Conservation (phyloP, 2,888 invertebrate species). For the Lasioglossum morio region DNA sequence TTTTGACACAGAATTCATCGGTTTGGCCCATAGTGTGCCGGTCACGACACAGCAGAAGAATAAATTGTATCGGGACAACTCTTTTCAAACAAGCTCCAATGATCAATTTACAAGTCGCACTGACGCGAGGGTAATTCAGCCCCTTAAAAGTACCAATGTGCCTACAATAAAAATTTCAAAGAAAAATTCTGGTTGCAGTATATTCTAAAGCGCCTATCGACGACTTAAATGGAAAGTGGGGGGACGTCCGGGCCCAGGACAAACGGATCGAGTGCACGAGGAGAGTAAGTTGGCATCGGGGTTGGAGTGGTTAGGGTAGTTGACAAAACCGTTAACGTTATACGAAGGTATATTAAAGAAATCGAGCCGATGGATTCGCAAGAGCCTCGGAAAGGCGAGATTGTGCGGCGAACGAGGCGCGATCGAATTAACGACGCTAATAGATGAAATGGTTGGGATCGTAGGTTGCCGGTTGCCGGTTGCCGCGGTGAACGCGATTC, state of each 20-base stretch:
- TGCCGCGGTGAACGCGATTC: conserved; percentile 24
- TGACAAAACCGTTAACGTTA: neutral
- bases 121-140: no score
- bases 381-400: neutral
- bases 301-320: neutral
- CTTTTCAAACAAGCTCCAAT: no score
- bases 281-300: neutral
- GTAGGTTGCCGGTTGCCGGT: conserved; percentile 6
- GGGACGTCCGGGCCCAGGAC: neutral
- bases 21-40: no score
- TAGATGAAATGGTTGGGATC: conserved; percentile 21
- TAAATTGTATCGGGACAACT: no score
- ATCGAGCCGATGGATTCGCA: neutral
- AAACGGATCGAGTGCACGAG: neutral
- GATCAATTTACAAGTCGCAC: no score
- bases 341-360: neutral
- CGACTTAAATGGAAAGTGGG: neutral
- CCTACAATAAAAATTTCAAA: no score
- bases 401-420: neutral
- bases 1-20: no score
- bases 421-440: conserved; percentile 29
- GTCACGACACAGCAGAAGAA: neutral
- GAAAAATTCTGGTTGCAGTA: neutral
- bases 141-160: no score
- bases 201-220: accelerated